Evolutionary conservation across 1,140 invertebrate species (phyloP).

Genomic region (Hirudo medicinalis): DNA sequence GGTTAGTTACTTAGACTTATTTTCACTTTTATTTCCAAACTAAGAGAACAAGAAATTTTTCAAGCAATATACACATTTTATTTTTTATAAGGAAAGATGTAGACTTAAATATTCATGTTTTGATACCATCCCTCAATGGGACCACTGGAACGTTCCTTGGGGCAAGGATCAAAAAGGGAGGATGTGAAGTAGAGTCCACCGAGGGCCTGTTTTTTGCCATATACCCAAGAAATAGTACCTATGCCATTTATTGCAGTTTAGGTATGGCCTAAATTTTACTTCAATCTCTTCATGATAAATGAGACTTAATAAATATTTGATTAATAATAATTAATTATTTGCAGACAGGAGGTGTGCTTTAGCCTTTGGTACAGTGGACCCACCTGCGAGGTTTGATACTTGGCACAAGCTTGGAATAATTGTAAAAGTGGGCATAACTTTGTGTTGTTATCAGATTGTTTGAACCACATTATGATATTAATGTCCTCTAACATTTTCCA

Average conservation of each 20-base stretch:
- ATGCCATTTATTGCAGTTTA: neutral
- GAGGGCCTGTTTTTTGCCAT: slow-evolving; percentile 17
- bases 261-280: neutral
- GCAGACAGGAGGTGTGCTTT: too few species aligned
- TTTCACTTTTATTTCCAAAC: neutral
- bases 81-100: slow-evolving; percentile 11
- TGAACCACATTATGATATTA: too few species aligned
- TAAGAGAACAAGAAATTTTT: neutral
- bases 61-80: neutral
- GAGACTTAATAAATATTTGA: too few species aligned
- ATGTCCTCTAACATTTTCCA: too few species aligned
- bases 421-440: too few species aligned
- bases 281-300: too few species aligned
- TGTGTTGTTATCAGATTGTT: too few species aligned
- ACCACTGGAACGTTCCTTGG: slow-evolving; percentile 16
- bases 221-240: slow-evolving; percentile 10
- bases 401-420: too few species aligned
- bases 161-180: slow-evolving; percentile 7
- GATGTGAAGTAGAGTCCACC: slow-evolving; percentile 18
- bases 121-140: slow-evolving; percentile 14
- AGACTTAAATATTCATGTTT: neutral
- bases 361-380: too few species aligned
- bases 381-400: too few species aligned
- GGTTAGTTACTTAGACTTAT: neutral
- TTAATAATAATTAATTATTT: too few species aligned